Percentiles rank a stretch among this genome's conserved stretches.
Conservation (phyloP, 2,888 invertebrate genomes). For the Vannuccia rotundouncinata region DNA sequence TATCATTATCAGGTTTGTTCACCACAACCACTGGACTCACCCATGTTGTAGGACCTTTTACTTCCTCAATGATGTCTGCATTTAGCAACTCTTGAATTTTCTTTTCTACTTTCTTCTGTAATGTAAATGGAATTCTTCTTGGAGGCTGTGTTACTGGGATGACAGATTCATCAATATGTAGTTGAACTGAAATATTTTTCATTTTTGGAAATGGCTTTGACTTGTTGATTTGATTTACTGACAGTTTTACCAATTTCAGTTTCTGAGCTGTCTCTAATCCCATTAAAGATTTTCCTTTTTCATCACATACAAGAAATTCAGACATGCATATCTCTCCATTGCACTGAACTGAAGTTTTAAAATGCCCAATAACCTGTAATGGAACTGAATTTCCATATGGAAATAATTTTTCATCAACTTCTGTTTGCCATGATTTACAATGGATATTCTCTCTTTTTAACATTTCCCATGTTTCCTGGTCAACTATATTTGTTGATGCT, state of each 20-base stretch:
- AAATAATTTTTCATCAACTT: not conserved
- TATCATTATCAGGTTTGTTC: too few species aligned
- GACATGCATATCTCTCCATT: not conserved
- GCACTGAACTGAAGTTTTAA: constrained; percentile 2
- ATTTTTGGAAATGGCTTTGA: constrained; percentile 14
- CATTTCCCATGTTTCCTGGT: constrained; percentile 1
- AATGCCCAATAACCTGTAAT: constrained; percentile 16
- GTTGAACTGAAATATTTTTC: not conserved
- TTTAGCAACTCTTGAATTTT: not conserved
- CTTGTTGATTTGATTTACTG: not conserved
- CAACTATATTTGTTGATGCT: constrained; percentile 8
- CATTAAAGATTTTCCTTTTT: not conserved
- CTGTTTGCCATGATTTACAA: not conserved
- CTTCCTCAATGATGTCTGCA: constrained; percentile 3
- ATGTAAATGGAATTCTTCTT: constrained; percentile 3
- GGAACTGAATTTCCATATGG: constrained; percentile 17
- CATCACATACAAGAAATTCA: constrained; percentile 6
- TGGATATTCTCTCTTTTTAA: not conserved
- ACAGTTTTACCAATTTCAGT: not conserved
- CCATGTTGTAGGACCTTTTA: not conserved
- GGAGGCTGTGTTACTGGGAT: constrained; percentile 2
- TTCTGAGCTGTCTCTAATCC: not conserved
- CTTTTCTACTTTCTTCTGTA: not conserved
- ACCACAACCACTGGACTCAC: too few species aligned
- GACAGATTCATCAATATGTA: constrained; percentile 11